These are phyloP conservation scores for Hetaerina americana DNA, from an alignment of 1,140 invertebrate species.

Conservation along the genomic window DNA sequence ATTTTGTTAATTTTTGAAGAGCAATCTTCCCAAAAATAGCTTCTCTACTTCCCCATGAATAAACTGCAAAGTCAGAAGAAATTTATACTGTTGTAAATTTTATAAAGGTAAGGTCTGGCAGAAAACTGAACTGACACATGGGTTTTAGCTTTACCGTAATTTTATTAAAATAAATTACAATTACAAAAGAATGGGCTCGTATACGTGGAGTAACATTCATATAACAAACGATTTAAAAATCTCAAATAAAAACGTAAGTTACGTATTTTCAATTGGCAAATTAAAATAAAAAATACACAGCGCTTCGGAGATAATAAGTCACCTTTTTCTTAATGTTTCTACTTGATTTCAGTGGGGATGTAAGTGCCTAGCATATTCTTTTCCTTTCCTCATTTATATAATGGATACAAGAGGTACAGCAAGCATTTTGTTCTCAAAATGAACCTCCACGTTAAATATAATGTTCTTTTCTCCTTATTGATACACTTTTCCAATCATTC, in stretches of 20 bases:
- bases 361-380: no score
- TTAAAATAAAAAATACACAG: not conserved
- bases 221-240: not conserved
- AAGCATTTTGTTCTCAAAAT: not conserved
- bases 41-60: no score
- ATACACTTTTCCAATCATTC: not conserved
- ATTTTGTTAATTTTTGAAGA: no score
- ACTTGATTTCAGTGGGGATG: not conserved
- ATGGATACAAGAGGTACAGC: not conserved
- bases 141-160: not conserved
- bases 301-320: not conserved
- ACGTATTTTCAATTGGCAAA: not conserved
- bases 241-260: not conserved
- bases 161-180: slow-evolving; percentile 1
- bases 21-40: no score
- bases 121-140: not conserved
- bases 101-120: not conserved
- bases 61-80: no score
- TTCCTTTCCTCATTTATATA: not conserved
- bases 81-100: no score
- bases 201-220: not conserved
- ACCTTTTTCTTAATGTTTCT: not conserved
- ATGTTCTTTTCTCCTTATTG: not conserved
- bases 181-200: not conserved
- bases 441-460: not conserved